Evolutionary conservation across 2,797 vertebrate species (phyloP).

Genomic region (Phaenicophaeus curvirostris): DNA sequence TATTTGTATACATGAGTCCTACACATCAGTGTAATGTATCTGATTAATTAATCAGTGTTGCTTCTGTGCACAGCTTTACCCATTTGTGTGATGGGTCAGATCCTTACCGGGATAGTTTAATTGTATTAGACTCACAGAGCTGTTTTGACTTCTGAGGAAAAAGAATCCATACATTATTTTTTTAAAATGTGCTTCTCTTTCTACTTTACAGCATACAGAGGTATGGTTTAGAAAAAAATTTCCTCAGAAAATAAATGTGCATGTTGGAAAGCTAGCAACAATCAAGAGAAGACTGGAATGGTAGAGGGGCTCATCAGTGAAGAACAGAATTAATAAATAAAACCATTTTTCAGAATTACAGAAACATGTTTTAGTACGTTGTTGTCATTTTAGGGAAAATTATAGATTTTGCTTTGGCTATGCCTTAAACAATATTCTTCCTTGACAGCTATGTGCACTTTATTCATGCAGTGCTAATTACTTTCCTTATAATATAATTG

Average conservation of each 20-base stretch:
- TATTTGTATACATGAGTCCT: neutral
- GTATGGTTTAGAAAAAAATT: neutral
- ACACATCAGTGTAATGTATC: neutral
- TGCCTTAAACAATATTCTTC: conserved; percentile 30
- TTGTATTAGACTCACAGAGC: neutral
- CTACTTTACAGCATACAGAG: neutral
- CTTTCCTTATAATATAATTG: conserved; percentile 40
- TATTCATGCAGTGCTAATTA: conserved; percentile 69
- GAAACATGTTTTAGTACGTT: neutral
- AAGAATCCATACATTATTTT: neutral
- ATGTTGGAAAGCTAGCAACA: neutral
- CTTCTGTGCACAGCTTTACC: neutral
- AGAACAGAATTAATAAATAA: neutral
- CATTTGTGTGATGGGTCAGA: neutral
- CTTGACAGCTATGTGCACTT: conserved; percentile 35
- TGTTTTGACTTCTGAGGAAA: neutral
- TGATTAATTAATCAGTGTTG: neutral
- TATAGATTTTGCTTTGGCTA: neutral
- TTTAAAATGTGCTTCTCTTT: neutral
- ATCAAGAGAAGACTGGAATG: neutral
- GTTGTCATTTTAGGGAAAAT: neutral
- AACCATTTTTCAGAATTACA: neutral
- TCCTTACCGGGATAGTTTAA: neutral
- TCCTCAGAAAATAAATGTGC: neutral
- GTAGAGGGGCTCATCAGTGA: neutral